A percentile compares a stretch with the other conserved stretches of the same genome.
Conservation (phyloP, 2,113 vertebrate genomes). For the Hystrix brachyura region DNA sequence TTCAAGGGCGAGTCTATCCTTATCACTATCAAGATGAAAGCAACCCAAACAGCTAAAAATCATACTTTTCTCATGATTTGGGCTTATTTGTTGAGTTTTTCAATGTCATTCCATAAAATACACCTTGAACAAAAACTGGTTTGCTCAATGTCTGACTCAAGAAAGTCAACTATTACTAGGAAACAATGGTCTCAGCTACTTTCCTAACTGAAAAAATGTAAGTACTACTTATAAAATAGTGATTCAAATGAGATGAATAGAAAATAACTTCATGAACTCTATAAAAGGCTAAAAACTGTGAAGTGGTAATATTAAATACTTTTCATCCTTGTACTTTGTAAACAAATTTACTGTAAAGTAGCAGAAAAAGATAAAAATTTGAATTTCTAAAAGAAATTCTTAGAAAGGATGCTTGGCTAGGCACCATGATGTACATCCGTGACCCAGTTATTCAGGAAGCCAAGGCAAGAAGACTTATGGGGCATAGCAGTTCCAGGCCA, state of each 20-base stretch:
- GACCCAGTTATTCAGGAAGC: background rate
- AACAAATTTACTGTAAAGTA: slow-evolving; percentile 2
- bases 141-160: background rate
- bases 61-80: background rate
- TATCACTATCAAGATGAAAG: background rate
- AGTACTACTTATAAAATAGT: background rate
- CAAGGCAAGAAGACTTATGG: background rate
- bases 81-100: background rate
- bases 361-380: slow-evolving; percentile 7
- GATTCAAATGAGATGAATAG: background rate
- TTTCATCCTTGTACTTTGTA: background rate
- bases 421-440: background rate
- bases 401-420: background rate
- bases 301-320: slow-evolving; percentile 16
- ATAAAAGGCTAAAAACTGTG: background rate
- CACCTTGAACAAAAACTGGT: background rate
- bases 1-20: background rate
- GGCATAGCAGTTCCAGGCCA: background rate
- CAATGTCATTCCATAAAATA: background rate
- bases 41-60: background rate
- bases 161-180: background rate
- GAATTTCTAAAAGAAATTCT: slow-evolving; percentile 17
- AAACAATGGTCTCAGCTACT: background rate
- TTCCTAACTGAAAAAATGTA: background rate
- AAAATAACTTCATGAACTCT: slow-evolving; percentile 38